Evolutionary conservation across 1,140 invertebrate genomes (phyloP), one percentile per base, ranked within the genome.

Genomic region (Solenopsis fugax): DNA sequence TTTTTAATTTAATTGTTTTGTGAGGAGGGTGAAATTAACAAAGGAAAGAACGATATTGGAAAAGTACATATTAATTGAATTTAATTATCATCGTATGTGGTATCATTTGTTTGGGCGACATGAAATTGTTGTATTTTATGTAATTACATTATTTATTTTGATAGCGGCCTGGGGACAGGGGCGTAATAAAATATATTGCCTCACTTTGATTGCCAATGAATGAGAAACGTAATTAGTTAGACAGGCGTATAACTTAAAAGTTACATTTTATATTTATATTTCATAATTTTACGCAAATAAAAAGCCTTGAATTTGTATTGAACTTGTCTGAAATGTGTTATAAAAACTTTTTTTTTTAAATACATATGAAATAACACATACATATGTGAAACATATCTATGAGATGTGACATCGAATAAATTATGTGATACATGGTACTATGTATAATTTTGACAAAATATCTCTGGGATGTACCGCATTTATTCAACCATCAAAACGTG

Each of bases 401-500:
- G 13, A 48, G 48, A 77, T 77, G 16, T 41, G 50, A 41, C 13
- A 9, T 34, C 54, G 54, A 24, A 54, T 37, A 73, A 56, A 69
- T 81, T 69, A 81, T 41, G 3, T 29, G n/a, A 54, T 48, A 24
- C 41, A 80, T 41, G 9, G 41, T 54, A 48, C 29, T 29, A n/a
- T 58, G 24, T 37, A 52, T 54, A 60, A 84, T 62, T 73, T 75
- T 62, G 41, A 60, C 69, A 48, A 84, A 84, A 84, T 73, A 73
- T 84, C 77, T 69, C 77, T 52, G 65, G 67, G 85, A 65, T 62
- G 56, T 34, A 56, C 10, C 65, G 76, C 67, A 77, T 88, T 90
- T 88, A 88, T 80, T 65, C 87, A 87, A 90, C 34, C 89, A 85
- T 78, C 71, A 88, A 90, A 90, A 90, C 86, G 77, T 81, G 73